Percentiles rank a stretch among this genome's conserved stretches.
Evolutionary conservation across 2,888 invertebrate species (phyloP).

Genomic region (Coleophora deauratella): DNA sequence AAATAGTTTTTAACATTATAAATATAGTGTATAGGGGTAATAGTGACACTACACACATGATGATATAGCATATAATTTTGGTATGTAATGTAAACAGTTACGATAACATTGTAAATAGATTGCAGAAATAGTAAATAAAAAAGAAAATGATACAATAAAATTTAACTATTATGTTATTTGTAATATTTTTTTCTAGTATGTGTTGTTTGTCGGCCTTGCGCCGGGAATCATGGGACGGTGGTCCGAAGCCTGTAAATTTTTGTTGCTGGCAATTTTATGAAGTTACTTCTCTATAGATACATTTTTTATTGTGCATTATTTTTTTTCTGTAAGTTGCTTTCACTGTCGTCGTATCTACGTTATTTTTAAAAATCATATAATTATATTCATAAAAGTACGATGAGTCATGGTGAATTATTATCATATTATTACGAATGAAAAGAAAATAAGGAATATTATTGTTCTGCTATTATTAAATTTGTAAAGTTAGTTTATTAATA

Average conservation of each 20-base stretch:
- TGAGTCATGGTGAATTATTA: slow-evolving; percentile 65
- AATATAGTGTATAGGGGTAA: slow-evolving; percentile 66
- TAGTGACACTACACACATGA: slow-evolving; percentile 65
- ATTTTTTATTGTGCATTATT: slow-evolving; percentile 66
- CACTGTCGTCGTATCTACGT: slow-evolving; percentile 71
- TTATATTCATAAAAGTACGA: slow-evolving; percentile 71
- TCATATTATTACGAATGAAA: slow-evolving; percentile 73
- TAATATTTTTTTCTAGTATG: slow-evolving; percentile 58
- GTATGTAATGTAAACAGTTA: slow-evolving; percentile 67
- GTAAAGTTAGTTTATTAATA: slow-evolving; percentile 76
- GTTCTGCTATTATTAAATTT: slow-evolving; percentile 75
- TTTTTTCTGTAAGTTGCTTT: slow-evolving; percentile 70
- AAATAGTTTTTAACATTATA: slow-evolving; percentile 70
- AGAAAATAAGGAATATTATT: slow-evolving; percentile 74
- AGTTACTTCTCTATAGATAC: slow-evolving; percentile 27
- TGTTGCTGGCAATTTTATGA: slow-evolving; percentile 54
- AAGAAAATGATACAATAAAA: slow-evolving; percentile 69
- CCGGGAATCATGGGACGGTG: slow-evolving; percentile 32
- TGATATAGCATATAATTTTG: slow-evolving; percentile 68
- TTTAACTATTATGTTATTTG: slow-evolving; percentile 62
- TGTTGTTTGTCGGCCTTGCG: slow-evolving; percentile 31
- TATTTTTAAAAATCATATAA: slow-evolving; percentile 73
- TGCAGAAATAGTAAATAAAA: slow-evolving; percentile 59
- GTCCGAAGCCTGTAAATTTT: slow-evolving; percentile 38
- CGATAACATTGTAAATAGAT: slow-evolving; percentile 65